Base-by-base conservation (phyloP, 1,140 invertebrate species). In the Cydia pomonella region DNA sequence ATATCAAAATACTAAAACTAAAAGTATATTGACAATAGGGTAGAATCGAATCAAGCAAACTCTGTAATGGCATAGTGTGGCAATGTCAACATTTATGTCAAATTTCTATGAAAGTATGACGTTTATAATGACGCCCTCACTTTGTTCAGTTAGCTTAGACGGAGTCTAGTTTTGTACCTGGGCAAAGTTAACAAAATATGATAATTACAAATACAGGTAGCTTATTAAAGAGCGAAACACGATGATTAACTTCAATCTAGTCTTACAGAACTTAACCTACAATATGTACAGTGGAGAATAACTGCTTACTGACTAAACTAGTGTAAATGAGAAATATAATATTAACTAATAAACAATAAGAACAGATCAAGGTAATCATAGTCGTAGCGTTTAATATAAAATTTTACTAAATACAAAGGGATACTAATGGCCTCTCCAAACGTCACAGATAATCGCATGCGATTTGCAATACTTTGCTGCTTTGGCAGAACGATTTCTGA, bases 181-280 rank as follows among this genome's bases (percentile, higher is more conserved):
- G 21, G 21, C 53, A 23, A 59, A 21, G 53, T 23, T 47, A 18
- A 6, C 50, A 53, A 53, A 53, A 59, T 6, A 59, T 23, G 5
- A 59, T 10, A 59, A 59, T 23, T 59, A 59, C 3, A 59, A 18
- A 10, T 59, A 23, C 18, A 23, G 5, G 12, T 23, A 23, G 7
- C 16, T 18, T 53, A 84, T 82, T 82, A 44, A 76, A 82, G 74
- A 78, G 78, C 80, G 78, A 75, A 79, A 73, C 83, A 83, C 87
- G 88, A 90, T 91, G 89, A 91, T 91, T 89, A 84, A 84, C 89
- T 82, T 91, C 87, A 89, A 91, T 91, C 89, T 90, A 80, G 81
- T 90, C 89, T 90, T 91, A 85, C 66, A 77, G 10, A 78, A 23
- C 69, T 25, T 75, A 77, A 79, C 64, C 50, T 69, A 72, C 5